Percentiles rank a stretch among this genome's conserved stretches.
phyloP scores from a whole-genome alignment of 2,113 vertebrate species.

The Dendrocopos noguchii region DNA sequence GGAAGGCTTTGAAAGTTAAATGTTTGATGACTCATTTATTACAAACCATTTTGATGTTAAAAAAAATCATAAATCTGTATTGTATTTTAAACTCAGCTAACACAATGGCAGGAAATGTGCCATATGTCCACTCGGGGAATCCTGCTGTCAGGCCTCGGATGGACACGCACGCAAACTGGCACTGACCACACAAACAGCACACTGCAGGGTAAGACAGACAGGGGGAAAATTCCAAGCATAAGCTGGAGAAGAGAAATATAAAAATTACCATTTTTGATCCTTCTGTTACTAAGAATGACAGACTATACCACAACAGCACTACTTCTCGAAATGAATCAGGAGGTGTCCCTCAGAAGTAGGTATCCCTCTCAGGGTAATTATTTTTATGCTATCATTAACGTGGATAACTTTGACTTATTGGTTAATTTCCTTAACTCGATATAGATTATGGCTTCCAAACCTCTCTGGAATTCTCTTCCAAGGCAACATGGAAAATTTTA shows the following conservation, averaged over 20 bases:
- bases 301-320: not conserved
- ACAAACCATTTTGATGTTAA: not conserved
- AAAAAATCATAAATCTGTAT: not conserved
- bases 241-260: not conserved
- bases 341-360: not conserved
- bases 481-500: not conserved
- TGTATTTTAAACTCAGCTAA: not conserved
- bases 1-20: not conserved
- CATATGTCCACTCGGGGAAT: conserved; percentile 36
- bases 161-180: not conserved
- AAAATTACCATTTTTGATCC: not conserved
- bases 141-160: conserved; percentile 5
- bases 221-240: not conserved
- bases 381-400: not conserved
- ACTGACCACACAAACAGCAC: not conserved
- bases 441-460: not conserved
- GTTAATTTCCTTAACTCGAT: not conserved
- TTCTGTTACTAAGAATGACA: not conserved
- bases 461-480: not conserved
- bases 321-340: not conserved
- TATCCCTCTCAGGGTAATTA: not conserved
- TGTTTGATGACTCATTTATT: not conserved
- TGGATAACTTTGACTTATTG: not conserved
- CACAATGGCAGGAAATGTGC: not conserved
- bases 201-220: not conserved